Evolutionary conservation across 2,888 invertebrate genomes (phyloP).

Genomic region (Dexiosoma caninum): DNA sequence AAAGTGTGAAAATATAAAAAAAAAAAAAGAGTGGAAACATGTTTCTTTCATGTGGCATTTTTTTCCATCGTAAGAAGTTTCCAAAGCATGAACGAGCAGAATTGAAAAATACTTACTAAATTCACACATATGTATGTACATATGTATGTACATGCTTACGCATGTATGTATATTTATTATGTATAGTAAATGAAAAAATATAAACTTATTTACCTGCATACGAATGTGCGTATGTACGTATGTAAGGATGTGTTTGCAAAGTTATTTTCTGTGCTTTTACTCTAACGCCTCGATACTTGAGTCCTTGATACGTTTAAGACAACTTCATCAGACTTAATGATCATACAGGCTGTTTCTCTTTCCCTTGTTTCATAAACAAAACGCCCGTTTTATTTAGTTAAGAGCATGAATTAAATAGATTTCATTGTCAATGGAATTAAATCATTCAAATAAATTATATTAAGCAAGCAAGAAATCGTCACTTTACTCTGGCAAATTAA

Average conservation of each 20-base stretch:
- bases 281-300: neutral
- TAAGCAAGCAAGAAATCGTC: no score
- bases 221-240: neutral
- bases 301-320: slow-evolving; percentile 31
- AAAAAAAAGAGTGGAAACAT: no score
- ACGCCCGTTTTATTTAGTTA: neutral
- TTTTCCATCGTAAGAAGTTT: no score
- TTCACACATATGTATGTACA: no score
- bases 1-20: neutral
- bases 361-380: neutral
- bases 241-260: neutral
- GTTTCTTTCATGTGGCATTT: no score
- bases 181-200: no score
- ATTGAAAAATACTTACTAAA: no score
- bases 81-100: no score
- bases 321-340: slow-evolving; percentile 34
- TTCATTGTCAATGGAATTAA: neutral
- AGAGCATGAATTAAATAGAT: neutral
- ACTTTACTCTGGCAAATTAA: neutral
- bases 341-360: neutral
- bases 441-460: neutral
- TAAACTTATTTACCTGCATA: neutral
- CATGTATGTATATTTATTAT: no score
- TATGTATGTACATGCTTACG: no score
- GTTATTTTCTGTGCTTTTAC: no score